A percentile compares a stretch with the other conserved stretches of the same genome.
phyloP scores from a whole-genome alignment of 2,888 invertebrate species.

The Congeria kusceri region DNA sequence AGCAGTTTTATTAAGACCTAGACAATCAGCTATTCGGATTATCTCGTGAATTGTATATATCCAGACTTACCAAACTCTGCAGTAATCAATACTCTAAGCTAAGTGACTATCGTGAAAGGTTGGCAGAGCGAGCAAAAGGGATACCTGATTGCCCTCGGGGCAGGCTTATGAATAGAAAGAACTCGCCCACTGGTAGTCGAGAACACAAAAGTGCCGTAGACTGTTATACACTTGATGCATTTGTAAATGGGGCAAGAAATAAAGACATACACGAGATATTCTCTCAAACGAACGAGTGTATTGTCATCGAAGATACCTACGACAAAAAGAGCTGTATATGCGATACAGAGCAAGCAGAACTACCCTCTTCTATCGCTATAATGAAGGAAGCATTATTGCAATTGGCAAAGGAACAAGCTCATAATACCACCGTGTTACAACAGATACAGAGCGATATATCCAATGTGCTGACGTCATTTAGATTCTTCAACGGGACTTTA shows the following conservation, averaged over 20 bases:
- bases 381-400: too few relatives aligned
- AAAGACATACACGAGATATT: slow-evolving; percentile 1
- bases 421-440: too few relatives aligned
- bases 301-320: too few relatives aligned
- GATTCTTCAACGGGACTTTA: neutral
- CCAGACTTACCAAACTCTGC: neutral
- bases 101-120: neutral
- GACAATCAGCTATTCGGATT: neutral
- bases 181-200: neutral
- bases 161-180: slow-evolving; percentile 2
- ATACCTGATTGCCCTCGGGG: neutral
- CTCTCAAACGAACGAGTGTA: neutral
- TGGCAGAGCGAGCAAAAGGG: slow-evolving; percentile 2
- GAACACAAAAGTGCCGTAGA: neutral
- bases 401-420: too few relatives aligned
- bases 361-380: too few relatives aligned
- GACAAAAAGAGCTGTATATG: too few relatives aligned
- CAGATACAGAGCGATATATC: neutral
- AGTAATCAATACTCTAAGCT: slow-evolving; percentile 1
- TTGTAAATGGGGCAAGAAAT: neutral
- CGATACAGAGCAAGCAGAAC: too few relatives aligned
- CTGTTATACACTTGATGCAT: neutral
- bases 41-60: neutral
- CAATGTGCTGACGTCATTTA: neutral
- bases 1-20: slow-evolving; percentile 12